Percentiles rank a stretch among this genome's conserved stretches.
These are phyloP conservation scores for Marmota flaviventris DNA, from an alignment of 2,113 vertebrate species.

Conservation along the genomic window DNA sequence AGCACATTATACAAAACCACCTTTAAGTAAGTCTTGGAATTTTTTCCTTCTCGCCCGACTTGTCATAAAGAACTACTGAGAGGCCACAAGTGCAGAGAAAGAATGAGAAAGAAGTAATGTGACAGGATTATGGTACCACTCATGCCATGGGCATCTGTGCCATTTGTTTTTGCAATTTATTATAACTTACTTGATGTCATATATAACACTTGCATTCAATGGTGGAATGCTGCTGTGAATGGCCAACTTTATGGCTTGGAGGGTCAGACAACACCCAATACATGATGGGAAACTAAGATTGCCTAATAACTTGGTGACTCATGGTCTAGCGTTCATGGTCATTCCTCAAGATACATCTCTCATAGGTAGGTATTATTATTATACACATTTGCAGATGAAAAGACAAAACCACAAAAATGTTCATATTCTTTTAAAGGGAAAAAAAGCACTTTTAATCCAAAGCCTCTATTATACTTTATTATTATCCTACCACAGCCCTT, in stretches of 20 bases:
- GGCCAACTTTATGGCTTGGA: neutral
- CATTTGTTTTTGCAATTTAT: neutral
- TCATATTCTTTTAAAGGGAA: neutral
- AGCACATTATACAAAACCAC: neutral
- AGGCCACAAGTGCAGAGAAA: neutral
- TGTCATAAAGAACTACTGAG: neutral
- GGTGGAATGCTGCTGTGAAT: neutral
- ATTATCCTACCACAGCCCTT: neutral
- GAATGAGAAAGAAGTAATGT: neutral
- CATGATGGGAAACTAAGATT: neutral
- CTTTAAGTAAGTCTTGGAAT: neutral
- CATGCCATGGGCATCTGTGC: neutral
- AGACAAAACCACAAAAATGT: constrained; percentile 31
- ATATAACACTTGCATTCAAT: neutral
- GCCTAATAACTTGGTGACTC: constrained; percentile 20
- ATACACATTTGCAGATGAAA: constrained; percentile 51
- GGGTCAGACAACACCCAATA: neutral
- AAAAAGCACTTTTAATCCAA: constrained; percentile 34
- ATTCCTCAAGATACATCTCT: constrained; percentile 11
- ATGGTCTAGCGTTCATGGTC: neutral
- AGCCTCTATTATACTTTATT: neutral
- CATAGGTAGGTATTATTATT: neutral
- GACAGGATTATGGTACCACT: too few relatives aligned
- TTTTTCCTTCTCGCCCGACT: neutral
- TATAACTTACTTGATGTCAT: neutral